Conservation (phyloP, 2,113 vertebrate species). For the Coreoperca whiteheadi region DNA sequence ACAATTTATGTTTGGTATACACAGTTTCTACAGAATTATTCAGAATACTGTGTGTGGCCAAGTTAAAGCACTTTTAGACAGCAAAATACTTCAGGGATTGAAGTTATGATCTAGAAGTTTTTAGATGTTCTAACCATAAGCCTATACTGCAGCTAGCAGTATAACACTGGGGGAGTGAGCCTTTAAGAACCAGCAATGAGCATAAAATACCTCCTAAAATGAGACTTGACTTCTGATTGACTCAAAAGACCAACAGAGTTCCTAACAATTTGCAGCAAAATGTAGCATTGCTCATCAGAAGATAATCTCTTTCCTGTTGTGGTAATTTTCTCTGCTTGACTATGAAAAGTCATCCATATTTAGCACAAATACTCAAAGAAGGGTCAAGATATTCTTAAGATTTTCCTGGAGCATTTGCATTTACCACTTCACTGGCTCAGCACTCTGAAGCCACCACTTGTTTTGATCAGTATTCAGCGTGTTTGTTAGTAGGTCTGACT, state of each 20-base stretch:
- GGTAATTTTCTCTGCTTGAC: background rate
- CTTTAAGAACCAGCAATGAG: conserved; percentile 12
- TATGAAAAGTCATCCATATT: background rate
- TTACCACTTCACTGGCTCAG: conserved; percentile 20
- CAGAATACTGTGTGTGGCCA: background rate
- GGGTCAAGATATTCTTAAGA: conserved; percentile 13
- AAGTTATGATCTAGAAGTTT: conserved; percentile 7
- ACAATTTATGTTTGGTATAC: background rate
- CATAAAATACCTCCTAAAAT: background rate
- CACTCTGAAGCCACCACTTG: conserved; percentile 23
- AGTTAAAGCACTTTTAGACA: background rate
- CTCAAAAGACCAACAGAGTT: background rate
- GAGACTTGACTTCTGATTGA: conserved; percentile 2
- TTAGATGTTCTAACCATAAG: conserved; percentile 3
- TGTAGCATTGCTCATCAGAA: too few relatives aligned
- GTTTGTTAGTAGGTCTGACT: conserved; percentile 26
- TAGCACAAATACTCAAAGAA: conserved; percentile 15
- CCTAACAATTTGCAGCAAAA: background rate
- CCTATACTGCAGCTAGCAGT: background rate
- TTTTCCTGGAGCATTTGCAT: background rate
- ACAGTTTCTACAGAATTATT: background rate
- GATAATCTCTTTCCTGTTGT: conserved; percentile 4
- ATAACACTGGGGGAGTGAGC: background rate
- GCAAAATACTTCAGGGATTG: conserved; percentile 13
- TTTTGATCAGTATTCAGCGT: conserved; percentile 47